These are phyloP conservation scores for Thaumetopoea pityocampa DNA, from an alignment of 1,140 invertebrate species.

Conservation along the genomic window DNA sequence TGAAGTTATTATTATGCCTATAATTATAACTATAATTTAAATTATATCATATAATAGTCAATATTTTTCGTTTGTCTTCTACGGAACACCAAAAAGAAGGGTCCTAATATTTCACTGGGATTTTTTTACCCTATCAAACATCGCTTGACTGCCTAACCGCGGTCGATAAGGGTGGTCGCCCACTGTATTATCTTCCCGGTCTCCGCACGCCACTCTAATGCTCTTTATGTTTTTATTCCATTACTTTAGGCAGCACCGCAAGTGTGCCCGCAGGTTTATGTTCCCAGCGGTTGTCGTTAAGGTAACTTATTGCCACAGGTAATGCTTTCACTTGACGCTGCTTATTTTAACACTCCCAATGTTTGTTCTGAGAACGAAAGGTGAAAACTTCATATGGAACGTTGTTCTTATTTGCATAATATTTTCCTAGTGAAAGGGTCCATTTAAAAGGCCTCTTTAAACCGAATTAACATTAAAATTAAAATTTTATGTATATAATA, in stretches of 20 bases:
- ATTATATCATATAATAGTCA: conserved; percentile 12
- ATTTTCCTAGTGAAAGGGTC: too few species aligned
- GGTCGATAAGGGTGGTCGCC: conserved; percentile 18
- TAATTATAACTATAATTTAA: too few species aligned
- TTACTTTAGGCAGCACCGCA: conserved; percentile 21
- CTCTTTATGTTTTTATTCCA: conserved; percentile 45
- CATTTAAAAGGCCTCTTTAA: too few species aligned
- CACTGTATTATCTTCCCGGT: conserved; percentile 20
- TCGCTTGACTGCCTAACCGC: conserved; percentile 11
- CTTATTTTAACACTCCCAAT: conserved; percentile 18
- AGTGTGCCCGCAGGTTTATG: conserved; percentile 17
- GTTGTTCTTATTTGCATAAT: too few species aligned
- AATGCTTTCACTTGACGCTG: conserved; percentile 12
- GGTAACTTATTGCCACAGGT: conserved; percentile 24
- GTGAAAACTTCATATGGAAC: neutral
- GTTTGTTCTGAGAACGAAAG: conserved; percentile 11
- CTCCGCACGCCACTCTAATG: conserved; percentile 25
- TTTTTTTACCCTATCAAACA: conserved; percentile 22
- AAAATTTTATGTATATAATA: too few species aligned
- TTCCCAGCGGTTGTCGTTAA: conserved; percentile 23
- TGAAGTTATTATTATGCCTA: too few species aligned
- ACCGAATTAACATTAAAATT: too few species aligned
- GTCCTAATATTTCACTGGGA: conserved; percentile 14
- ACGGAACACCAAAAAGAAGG: conserved; percentile 13
- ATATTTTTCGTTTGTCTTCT: conserved; percentile 10